A percentile compares a stretch with the other conserved stretches of the same genome.
Conservation (phyloP, 2,113 vertebrate species). For the Lepus americanus region DNA sequence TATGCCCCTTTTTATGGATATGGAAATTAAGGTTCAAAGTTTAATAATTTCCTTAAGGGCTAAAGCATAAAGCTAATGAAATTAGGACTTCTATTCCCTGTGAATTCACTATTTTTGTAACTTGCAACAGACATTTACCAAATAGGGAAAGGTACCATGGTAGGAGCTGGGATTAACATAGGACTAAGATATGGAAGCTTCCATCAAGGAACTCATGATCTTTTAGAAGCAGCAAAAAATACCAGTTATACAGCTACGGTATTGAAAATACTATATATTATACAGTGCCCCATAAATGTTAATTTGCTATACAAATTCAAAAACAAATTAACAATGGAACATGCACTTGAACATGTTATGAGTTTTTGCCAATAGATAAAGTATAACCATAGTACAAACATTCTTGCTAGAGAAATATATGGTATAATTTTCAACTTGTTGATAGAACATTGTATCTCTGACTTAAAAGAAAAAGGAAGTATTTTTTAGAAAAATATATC, state of each 20-base stretch:
- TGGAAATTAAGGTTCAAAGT: background rate
- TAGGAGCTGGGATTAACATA: background rate
- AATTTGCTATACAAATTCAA: slow-evolving; percentile 41
- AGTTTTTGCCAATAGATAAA: slow-evolving; percentile 34
- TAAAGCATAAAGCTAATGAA: slow-evolving; percentile 12
- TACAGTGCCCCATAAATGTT: background rate
- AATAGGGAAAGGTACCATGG: background rate
- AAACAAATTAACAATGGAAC: slow-evolving; percentile 14
- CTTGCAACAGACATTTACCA: slow-evolving; percentile 28
- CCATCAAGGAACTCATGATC: background rate
- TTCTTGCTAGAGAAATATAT: slow-evolving; percentile 29
- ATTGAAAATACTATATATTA: background rate
- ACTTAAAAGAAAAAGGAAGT: slow-evolving; percentile 19
- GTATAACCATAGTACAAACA: slow-evolving; percentile 6
- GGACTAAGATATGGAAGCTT: background rate
- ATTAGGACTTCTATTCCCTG: background rate
- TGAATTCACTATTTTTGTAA: background rate
- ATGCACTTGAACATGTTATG: background rate
- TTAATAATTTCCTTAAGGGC: background rate
- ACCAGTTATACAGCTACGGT: background rate
- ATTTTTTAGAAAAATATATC: slow-evolving; percentile 5
- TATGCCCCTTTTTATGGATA: background rate
- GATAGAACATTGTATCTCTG: background rate
- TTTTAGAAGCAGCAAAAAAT: slow-evolving; percentile 7
- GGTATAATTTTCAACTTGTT: background rate